phyloP scores from a whole-genome alignment of 1,140 invertebrate species.

The Aleiodes sp. region DNA sequence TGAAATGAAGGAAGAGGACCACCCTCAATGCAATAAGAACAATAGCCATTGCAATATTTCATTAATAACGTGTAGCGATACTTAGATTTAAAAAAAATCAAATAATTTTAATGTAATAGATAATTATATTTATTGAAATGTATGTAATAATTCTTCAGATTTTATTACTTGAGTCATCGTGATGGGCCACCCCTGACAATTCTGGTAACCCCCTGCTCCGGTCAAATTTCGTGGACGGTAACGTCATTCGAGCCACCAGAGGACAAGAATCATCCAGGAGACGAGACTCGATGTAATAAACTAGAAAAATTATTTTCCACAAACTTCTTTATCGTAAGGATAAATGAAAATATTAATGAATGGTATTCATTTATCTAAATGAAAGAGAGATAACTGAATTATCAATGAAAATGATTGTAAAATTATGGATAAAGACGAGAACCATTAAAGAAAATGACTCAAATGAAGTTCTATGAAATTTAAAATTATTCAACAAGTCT shows the following conservation, averaged over 20 bases:
- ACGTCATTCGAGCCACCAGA: constrained; percentile 61
- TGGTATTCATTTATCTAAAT: background rate
- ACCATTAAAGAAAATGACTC: background rate
- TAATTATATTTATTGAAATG: background rate
- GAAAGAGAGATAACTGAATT: background rate
- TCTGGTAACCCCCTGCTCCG: constrained; percentile 61
- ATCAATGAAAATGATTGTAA: constrained; percentile 1
- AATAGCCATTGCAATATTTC: too few relatives aligned
- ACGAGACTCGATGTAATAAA: constrained; percentile 50
- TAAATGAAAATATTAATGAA: background rate
- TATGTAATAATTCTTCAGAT: constrained; percentile 49
- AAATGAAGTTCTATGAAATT: background rate
- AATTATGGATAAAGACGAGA: background rate
- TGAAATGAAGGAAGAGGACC: background rate
- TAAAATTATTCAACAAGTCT: too few relatives aligned
- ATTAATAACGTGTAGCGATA: too few relatives aligned
- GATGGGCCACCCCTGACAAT: constrained; percentile 59
- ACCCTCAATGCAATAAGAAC: constrained; percentile 2
- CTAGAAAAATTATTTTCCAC: background rate
- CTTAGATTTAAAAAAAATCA: too few relatives aligned
- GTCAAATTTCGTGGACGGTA: constrained; percentile 61
- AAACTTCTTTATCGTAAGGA: background rate
- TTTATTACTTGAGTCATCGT: constrained; percentile 61
- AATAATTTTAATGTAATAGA: too few relatives aligned
- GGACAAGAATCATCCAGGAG: constrained; percentile 52